Percentiles rank a stretch among this genome's conserved stretches.
phyloP scores from a whole-genome alignment of 2,797 vertebrate species.

The Eospalax fontanierii region DNA sequence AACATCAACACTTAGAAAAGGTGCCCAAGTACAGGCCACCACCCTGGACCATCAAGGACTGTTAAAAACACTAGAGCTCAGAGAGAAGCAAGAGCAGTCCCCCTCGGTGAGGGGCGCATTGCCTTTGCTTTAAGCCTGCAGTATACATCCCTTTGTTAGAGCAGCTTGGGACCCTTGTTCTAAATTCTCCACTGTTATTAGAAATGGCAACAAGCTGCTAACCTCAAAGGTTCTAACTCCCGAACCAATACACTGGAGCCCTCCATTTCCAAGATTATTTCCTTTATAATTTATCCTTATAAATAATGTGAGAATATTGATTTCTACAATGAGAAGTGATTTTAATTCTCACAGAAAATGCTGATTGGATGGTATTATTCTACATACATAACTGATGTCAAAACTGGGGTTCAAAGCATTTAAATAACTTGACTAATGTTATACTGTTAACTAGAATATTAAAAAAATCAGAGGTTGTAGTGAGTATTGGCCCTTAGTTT shows the following conservation, averaged over 20 bases:
- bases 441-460: not conserved
- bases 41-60: too few species aligned
- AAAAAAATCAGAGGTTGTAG: not conserved
- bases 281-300: not conserved
- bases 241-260: not conserved
- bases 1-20: not conserved
- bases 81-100: not conserved
- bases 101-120: not conserved
- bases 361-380: not conserved
- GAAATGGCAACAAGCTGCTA: not conserved
- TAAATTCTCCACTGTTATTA: not conserved
- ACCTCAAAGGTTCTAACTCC: not conserved
- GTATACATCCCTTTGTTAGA: not conserved
- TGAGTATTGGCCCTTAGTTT: not conserved
- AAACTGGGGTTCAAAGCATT: not conserved
- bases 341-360: conserved; percentile 32
- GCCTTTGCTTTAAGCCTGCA: not conserved
- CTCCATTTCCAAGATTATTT: not conserved
- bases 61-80: not conserved
- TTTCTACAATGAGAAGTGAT: conserved; percentile 2
- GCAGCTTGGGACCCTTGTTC: not conserved
- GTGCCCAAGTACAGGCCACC: not conserved
- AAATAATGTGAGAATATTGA: not conserved
- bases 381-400: not conserved
- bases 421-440: not conserved